phyloP scores from a whole-genome alignment of 2,797 vertebrate genomes.

The Coluber constrictor region DNA sequence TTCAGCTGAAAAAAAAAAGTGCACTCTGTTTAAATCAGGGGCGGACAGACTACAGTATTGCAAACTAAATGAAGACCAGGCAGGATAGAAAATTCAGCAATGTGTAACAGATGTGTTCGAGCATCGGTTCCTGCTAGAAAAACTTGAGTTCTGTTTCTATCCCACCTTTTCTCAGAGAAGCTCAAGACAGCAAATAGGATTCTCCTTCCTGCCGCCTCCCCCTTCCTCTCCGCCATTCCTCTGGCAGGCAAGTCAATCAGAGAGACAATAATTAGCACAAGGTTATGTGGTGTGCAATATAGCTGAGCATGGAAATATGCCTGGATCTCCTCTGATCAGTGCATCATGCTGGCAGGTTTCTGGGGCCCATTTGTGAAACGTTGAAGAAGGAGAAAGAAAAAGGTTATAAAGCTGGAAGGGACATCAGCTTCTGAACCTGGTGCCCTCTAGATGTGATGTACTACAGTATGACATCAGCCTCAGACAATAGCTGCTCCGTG shows the following conservation, averaged over 20 bases:
- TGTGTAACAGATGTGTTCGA: not conserved
- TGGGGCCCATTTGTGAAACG: not conserved
- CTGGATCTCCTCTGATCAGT: not conserved
- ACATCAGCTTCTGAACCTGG: not conserved
- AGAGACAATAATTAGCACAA: not conserved
- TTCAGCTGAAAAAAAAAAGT: not conserved
- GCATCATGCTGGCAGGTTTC: not conserved
- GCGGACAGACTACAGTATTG: not conserved
- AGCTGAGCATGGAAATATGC: not conserved
- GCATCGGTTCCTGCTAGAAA: not conserved
- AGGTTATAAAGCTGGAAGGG: not conserved
- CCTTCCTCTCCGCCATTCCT: not conserved
- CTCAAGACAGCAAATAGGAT: not conserved
- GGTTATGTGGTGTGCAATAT: not conserved
- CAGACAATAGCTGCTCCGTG: not conserved
- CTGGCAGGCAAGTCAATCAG: not conserved
- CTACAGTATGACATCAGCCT: not conserved
- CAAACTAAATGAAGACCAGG: conserved; percentile 7
- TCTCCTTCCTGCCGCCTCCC: not conserved
- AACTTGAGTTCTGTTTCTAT: not conserved
- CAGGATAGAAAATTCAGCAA: not conserved
- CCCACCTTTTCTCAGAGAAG: not conserved
- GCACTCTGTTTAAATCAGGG: not conserved
- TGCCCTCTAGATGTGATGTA: not conserved
- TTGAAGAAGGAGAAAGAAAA: not conserved